Base-by-base conservation (phyloP, 1,140 invertebrate genomes). In the Panagrolaimus sp. region DNA sequence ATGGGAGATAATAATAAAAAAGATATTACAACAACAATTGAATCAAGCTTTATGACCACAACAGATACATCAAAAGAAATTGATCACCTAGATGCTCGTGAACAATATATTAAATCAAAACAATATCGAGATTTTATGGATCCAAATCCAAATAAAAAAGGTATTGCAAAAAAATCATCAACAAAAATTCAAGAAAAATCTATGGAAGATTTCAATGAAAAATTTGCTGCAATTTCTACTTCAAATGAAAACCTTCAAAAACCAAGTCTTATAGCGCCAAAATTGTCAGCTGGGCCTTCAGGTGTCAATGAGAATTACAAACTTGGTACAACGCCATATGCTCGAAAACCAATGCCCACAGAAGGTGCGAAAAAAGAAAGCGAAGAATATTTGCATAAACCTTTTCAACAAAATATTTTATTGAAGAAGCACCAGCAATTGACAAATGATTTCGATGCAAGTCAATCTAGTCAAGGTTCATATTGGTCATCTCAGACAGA, bases 51-150 rank as follows among this genome's bases (percentile, higher is more conserved):
- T 13, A 57, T 57, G 51, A 27, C n/a, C 2, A 13, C 51, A 3
- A 57, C 8, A 9, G 8, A 25, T 1, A 57, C 11, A 2, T 57
- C 51, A 11, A 20, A 20, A 11, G 27, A 57, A 57, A 16, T 13
- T 2, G 51, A 57, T 20, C n/a, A 25, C 5, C n/a, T 57, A 0
- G 51, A 57, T 23, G 51, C 51, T 13, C 51, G 51, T 0, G 51
- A 57, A 13, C 51, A 57, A 57, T 57, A 57, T 13, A 57, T 57
- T 7, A 57, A 57, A 23, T 57, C 51, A 11, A 57, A 57, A 5
- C 51, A 57, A 27, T 57, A 57, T 16, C 51, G 51, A n/a, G 51
- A 57, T 57, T 57, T 57, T 16, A 57, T 57, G 51, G 51, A 57
- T 57, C 51, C 27, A 20, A 27, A 27, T 27, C 51, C 51, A 27